phyloP scores from a whole-genome alignment of 2,113 vertebrate genomes.

The pig (Sus scrofa) region DNA sequence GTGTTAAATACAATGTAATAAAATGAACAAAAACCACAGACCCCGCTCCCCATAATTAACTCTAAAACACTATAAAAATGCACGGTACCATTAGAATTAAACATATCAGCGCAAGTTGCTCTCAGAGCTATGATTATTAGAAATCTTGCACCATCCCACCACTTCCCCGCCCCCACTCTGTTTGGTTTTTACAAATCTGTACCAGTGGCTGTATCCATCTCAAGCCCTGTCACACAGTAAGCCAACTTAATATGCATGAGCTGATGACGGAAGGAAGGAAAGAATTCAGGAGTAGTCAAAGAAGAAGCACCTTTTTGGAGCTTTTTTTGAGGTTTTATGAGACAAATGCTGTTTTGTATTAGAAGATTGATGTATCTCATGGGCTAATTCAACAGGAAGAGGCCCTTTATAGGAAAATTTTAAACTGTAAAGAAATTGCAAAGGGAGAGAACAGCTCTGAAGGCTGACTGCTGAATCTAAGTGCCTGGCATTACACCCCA shows the following conservation, averaged over 20 bases:
- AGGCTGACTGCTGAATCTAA: neutral
- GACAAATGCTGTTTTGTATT: neutral
- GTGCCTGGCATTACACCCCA: neutral
- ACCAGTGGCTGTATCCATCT: neutral
- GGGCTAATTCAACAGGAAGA: neutral
- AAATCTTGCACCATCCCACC: neutral
- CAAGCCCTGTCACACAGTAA: neutral
- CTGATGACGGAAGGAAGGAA: neutral
- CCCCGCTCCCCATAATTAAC: neutral
- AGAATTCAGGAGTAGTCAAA: neutral
- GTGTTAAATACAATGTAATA: neutral
- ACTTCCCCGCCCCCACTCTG: neutral
- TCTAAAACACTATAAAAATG: constrained; percentile 9
- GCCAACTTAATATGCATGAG: neutral
- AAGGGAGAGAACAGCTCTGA: neutral
- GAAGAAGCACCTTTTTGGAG: neutral
- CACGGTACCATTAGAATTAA: neutral
- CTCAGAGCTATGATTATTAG: neutral
- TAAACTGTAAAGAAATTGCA: neutral
- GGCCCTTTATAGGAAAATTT: neutral
- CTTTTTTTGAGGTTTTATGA: neutral
- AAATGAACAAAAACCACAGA: neutral
- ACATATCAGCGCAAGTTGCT: fast-evolving
- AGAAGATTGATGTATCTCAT: neutral
- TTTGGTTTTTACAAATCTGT: neutral